These are phyloP conservation scores for Leucoma salicis DNA, from an alignment of 2,888 invertebrate species.

Conservation along the genomic window DNA sequence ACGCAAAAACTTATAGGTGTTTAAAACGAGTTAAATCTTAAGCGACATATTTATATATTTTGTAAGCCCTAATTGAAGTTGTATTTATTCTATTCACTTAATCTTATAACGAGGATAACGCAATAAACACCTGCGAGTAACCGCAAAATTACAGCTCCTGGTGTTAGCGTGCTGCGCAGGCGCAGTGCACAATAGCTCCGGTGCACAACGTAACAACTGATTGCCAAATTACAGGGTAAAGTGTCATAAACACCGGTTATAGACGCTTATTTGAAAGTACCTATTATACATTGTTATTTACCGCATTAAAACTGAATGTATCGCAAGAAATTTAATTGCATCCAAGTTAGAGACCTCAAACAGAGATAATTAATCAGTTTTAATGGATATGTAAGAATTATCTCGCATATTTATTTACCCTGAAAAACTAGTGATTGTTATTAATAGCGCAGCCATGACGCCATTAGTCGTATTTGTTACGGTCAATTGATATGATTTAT, in stretches of 20 bases:
- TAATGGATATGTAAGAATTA: slow-evolving; percentile 12
- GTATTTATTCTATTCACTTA: slow-evolving; percentile 43
- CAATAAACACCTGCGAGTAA: slow-evolving; percentile 68
- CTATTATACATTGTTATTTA: slow-evolving; percentile 50
- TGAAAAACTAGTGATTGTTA: slow-evolving; percentile 19
- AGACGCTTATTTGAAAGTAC: slow-evolving; percentile 41
- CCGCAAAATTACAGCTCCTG: slow-evolving; percentile 72
- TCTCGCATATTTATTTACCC: slow-evolving; percentile 13
- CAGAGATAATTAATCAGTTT: slow-evolving; percentile 31
- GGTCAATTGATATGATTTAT: slow-evolving; percentile 9
- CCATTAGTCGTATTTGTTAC: slow-evolving; percentile 11
- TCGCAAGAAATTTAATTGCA: slow-evolving; percentile 30
- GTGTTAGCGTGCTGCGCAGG: slow-evolving; percentile 56
- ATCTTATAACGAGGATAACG: slow-evolving; percentile 47
- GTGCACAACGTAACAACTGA: slow-evolving; percentile 50
- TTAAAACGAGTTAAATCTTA: no score
- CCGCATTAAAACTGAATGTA: slow-evolving; percentile 41
- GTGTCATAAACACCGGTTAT: slow-evolving; percentile 64
- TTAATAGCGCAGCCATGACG: slow-evolving; percentile 8
- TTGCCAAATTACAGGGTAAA: slow-evolving; percentile 77
- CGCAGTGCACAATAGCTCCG: slow-evolving; percentile 53
- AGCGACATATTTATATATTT: no score
- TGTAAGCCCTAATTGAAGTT: no score
- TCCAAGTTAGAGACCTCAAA: slow-evolving; percentile 32
- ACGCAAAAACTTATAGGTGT: no score